phyloP scores from a whole-genome alignment of 2,797 vertebrate species.

The Tenualosa thibaudeaui region DNA sequence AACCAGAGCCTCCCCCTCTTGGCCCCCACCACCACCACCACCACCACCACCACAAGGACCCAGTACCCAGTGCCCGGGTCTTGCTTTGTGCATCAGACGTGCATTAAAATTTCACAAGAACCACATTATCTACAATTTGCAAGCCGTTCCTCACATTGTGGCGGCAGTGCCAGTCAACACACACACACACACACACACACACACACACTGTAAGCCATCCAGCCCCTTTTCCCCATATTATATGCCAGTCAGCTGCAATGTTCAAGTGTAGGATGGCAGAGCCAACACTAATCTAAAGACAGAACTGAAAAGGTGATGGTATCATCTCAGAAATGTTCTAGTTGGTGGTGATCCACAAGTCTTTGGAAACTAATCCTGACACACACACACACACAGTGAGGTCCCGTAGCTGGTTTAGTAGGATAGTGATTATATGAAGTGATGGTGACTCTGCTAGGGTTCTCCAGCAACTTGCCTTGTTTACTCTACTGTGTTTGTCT shows the following conservation, averaged over 20 bases:
- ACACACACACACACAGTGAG: neutral
- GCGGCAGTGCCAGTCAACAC: neutral
- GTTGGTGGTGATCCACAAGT: neutral
- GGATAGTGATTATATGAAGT: neutral
- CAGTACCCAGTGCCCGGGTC: slow-evolving; percentile 27
- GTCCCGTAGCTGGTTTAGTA: neutral
- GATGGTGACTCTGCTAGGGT: neutral
- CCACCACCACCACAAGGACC: slow-evolving; percentile 40
- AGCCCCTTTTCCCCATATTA: neutral
- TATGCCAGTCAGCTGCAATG: neutral
- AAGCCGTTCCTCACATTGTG: neutral
- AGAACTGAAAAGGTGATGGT: neutral
- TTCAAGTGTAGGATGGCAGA: neutral
- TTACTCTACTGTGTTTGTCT: neutral
- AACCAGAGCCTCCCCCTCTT: slow-evolving; percentile 39
- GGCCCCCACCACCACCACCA: slow-evolving; percentile 33
- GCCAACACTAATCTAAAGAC: neutral
- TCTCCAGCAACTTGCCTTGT: neutral
- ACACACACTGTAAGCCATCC: neutral
- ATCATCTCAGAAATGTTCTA: neutral
- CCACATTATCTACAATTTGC: slow-evolving; percentile 63
- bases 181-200: neutral
- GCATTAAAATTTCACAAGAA: slow-evolving; percentile 74
- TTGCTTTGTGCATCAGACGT: slow-evolving; percentile 65
- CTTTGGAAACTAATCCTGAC: neutral